Conservation (phyloP, 2,113 vertebrate genomes). For the Tragulus kanchil region DNA sequence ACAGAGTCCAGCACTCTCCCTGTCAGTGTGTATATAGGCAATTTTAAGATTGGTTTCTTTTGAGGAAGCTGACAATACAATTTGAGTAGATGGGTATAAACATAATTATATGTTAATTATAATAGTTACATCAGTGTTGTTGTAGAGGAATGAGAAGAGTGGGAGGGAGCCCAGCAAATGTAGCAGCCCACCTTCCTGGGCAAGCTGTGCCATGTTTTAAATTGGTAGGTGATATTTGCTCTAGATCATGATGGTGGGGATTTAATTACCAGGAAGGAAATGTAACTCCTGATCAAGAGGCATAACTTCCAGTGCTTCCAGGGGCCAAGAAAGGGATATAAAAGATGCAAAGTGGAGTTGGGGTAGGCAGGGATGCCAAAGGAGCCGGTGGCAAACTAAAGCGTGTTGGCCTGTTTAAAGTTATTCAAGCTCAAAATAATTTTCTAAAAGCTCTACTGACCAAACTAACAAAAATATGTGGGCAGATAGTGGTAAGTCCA, state of each 20-base stretch:
- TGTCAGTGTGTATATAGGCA: not conserved
- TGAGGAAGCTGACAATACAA: not conserved
- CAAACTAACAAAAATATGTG: conserved; percentile 35
- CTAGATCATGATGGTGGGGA: not conserved
- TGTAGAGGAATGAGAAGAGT: not conserved
- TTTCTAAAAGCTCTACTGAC: conserved; percentile 15
- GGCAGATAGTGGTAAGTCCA: not conserved
- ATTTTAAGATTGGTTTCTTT: not conserved
- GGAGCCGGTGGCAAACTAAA: not conserved
- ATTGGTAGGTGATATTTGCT: not conserved
- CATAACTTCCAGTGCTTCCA: conserved; percentile 21
- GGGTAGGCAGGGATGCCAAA: not conserved
- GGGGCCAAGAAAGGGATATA: not conserved
- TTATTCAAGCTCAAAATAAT: conserved; percentile 24
- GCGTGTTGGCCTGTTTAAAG: not conserved
- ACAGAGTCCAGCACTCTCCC: too few relatives aligned
- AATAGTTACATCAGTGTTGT: not conserved
- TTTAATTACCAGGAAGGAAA: conserved; percentile 43
- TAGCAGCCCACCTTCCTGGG: not conserved
- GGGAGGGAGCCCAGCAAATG: not conserved
- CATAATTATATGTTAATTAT: not conserved
- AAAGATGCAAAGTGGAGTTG: conserved; percentile 29
- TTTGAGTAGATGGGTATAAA: not conserved
- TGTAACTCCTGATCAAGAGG: not conserved
- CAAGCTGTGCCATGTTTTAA: not conserved